Evolutionary conservation across 2,797 vertebrate species (phyloP).

Genomic region (Caiman crocodilus): DNA sequence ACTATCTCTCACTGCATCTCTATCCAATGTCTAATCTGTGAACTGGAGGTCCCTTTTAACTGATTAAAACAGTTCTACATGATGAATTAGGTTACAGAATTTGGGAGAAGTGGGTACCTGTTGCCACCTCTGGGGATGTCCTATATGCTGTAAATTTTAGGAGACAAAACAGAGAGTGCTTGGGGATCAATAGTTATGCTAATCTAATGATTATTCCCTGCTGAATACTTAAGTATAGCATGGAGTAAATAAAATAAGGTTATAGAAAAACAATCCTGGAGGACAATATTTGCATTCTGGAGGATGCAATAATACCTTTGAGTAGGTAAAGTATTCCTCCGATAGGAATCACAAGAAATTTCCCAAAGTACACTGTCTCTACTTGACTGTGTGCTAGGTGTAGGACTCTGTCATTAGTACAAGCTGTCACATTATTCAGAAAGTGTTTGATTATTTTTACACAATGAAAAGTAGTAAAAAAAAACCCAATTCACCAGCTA

Average conservation of each 20-base stretch:
- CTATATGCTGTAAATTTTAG: not conserved
- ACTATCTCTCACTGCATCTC: not conserved
- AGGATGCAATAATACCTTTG: not conserved
- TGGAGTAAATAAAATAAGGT: not conserved
- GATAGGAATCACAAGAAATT: not conserved
- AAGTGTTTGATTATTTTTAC: not conserved
- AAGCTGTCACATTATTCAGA: not conserved
- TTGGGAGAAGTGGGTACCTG: not conserved
- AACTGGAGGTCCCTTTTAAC: not conserved
- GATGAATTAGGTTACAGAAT: not conserved
- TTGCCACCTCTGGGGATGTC: too few relatives aligned
- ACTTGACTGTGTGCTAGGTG: not conserved
- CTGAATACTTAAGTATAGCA: not conserved
- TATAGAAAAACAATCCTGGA: not conserved
- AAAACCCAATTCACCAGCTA: not conserved
- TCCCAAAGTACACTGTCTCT: not conserved
- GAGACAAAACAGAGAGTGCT: not conserved
- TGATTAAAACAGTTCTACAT: not conserved
- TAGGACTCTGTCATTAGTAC: not conserved
- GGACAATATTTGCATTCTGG: not conserved
- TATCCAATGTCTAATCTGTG: rapidly evolving
- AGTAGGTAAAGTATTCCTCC: not conserved
- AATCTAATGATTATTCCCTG: not conserved
- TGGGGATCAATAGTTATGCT: not conserved
- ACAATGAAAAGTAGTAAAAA: not conserved